Evolutionary conservation across 2,113 vertebrate genomes (phyloP).

Genomic region (Chlamydotis undulata): DNA sequence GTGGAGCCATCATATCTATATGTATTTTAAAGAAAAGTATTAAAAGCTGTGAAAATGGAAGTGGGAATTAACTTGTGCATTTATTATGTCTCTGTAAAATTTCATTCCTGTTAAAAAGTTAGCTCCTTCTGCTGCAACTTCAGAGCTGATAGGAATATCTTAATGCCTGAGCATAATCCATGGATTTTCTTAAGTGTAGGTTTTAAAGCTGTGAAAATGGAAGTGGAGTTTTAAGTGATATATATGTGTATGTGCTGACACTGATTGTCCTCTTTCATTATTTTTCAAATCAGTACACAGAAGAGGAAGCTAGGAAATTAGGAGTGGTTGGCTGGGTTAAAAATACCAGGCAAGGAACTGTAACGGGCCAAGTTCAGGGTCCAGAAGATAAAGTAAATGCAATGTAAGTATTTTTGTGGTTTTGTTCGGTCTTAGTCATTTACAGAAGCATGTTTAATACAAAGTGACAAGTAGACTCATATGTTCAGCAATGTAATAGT

Average conservation of each 20-base stretch:
- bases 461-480: background rate
- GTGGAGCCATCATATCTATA: background rate
- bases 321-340: constrained; percentile 94
- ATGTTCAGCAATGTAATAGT: background rate
- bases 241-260: background rate
- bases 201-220: background rate
- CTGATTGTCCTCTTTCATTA: constrained; percentile 22
- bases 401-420: constrained; percentile 83
- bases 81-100: background rate
- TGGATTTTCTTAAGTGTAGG: background rate
- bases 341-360: constrained; percentile 87
- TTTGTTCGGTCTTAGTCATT: background rate
- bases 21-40: background rate
- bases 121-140: background rate
- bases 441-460: background rate
- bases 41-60: background rate
- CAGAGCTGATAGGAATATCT: background rate
- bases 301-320: constrained; percentile 84
- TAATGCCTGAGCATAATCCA: background rate
- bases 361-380: constrained; percentile 90
- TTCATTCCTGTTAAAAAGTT: background rate
- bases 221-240: background rate
- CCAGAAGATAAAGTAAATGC: constrained; percentile 82
- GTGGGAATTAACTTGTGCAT: background rate
- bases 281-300: constrained; percentile 84